Conservation (phyloP, 2,888 invertebrate genomes). For the Notodonta ziczac region DNA sequence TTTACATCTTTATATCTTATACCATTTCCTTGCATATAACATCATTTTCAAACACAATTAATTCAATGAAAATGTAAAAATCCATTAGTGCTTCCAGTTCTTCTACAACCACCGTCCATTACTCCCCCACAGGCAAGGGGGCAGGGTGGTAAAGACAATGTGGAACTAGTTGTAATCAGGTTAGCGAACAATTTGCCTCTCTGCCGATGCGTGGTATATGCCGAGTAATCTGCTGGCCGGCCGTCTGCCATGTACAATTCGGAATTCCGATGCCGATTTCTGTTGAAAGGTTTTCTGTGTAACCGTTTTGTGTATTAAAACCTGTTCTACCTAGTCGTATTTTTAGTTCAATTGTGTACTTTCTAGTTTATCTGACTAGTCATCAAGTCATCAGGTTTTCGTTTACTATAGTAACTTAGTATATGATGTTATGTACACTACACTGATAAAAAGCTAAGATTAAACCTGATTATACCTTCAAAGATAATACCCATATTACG, state of each 20-base stretch:
- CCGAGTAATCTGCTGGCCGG: conserved; percentile 61
- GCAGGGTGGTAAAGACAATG: conserved; percentile 72
- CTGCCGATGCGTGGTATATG: conserved; percentile 87
- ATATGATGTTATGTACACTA: too few species aligned
- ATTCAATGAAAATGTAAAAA: too few species aligned
- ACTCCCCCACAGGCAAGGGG: conserved; percentile 38
- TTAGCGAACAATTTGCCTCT: conserved; percentile 92
- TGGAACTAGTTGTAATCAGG: conserved; percentile 88
- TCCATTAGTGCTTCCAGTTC: conserved; percentile 27
- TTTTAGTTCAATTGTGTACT: not conserved
- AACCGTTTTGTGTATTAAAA: not conserved
- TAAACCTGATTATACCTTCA: too few species aligned
- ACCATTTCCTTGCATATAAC: too few species aligned
- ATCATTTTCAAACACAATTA: too few species aligned
- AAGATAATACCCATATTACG: too few species aligned
- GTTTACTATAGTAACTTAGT: too few species aligned
- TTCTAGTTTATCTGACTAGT: too few species aligned
- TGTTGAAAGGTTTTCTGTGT: conserved; percentile 35
- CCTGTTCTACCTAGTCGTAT: not conserved
- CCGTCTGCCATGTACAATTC: conserved; percentile 21
- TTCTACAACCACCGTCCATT: conserved; percentile 18
- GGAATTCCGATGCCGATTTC: conserved; percentile 34
- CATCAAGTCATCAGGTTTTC: too few species aligned
- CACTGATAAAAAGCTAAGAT: too few species aligned
- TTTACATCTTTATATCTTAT: too few species aligned